Evolutionary conservation across 2,888 invertebrate genomes (phyloP).

Genomic region (Dichetophora obliterata): DNA sequence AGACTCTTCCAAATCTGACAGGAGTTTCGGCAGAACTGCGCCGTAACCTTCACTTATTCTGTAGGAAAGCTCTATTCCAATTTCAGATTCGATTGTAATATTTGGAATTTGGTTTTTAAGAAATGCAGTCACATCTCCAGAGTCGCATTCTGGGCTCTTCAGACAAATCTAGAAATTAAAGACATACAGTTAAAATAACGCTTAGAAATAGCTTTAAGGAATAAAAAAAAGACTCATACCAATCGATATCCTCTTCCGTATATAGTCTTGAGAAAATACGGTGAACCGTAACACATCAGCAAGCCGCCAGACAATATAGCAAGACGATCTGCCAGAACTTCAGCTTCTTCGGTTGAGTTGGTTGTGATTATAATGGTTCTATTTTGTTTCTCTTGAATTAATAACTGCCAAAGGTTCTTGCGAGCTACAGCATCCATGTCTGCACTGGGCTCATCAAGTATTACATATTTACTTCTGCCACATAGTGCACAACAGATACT

Average conservation of each 20-base stretch:
- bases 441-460: conserved; percentile 83
- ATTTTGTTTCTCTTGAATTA: conserved; percentile 78
- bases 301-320: conserved; percentile 87
- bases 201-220: background rate
- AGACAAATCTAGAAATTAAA: conserved; percentile 15
- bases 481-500: conserved; percentile 81
- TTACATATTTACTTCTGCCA: conserved; percentile 78
- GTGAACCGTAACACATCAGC: conserved; percentile 83
- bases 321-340: conserved; percentile 84
- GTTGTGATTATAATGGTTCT: conserved; percentile 85
- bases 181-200: background rate
- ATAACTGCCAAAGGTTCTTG: conserved; percentile 82
- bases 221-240: conserved; percentile 56
- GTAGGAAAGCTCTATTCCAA: conserved; percentile 42
- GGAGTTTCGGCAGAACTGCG: conserved; percentile 1
- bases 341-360: conserved; percentile 90
- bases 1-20: conserved; percentile 27
- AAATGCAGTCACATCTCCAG: conserved; percentile 25
- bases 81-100: conserved; percentile 20
- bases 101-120: conserved; percentile 35
- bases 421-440: conserved; percentile 86
- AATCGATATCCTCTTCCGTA: conserved; percentile 88
- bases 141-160: conserved; percentile 23
- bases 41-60: conserved; percentile 23
- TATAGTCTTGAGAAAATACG: conserved; percentile 82